phyloP scores from a whole-genome alignment of 2,113 vertebrate species.

The Campylomormyrus numenius region DNA sequence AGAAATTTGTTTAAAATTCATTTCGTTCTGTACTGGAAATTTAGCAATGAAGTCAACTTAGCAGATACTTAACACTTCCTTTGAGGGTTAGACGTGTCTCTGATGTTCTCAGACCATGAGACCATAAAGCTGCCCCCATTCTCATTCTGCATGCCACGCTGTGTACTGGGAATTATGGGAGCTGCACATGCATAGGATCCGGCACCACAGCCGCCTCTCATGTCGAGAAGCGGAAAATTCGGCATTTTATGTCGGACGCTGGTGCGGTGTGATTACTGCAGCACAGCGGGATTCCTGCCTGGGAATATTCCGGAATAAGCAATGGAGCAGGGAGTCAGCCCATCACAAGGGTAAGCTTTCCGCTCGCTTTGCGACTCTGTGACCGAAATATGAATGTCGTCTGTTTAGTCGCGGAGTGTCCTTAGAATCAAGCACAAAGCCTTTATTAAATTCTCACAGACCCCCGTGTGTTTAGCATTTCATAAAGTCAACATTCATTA shows the following conservation, averaged over 20 bases:
- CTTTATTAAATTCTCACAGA: neutral
- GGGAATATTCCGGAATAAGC: neutral
- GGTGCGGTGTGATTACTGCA: neutral
- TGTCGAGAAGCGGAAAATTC: slow-evolving; percentile 17
- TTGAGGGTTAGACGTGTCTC: slow-evolving; percentile 31
- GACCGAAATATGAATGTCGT: neutral
- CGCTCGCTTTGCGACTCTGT: neutral
- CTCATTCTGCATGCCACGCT: neutral
- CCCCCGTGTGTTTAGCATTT: neutral
- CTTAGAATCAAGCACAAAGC: neutral
- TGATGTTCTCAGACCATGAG: slow-evolving; percentile 29
- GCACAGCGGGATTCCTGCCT: neutral
- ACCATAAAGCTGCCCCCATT: neutral
- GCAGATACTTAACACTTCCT: slow-evolving; percentile 31
- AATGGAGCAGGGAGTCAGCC: neutral
- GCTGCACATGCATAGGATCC: slow-evolving; percentile 28
- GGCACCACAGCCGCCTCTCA: slow-evolving; percentile 21
- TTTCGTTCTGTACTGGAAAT: slow-evolving; percentile 59
- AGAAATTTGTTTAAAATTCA: slow-evolving; percentile 7
- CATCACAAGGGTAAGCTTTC: neutral
- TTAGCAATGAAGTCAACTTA: slow-evolving; percentile 52
- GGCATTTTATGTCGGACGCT: neutral
- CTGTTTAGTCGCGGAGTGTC: neutral
- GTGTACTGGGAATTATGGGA: neutral
- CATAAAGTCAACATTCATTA: slow-evolving; percentile 4